These are phyloP conservation scores for Lottia gigantea DNA, from an alignment of 2,888 invertebrate species.

Conservation along the genomic window DNA sequence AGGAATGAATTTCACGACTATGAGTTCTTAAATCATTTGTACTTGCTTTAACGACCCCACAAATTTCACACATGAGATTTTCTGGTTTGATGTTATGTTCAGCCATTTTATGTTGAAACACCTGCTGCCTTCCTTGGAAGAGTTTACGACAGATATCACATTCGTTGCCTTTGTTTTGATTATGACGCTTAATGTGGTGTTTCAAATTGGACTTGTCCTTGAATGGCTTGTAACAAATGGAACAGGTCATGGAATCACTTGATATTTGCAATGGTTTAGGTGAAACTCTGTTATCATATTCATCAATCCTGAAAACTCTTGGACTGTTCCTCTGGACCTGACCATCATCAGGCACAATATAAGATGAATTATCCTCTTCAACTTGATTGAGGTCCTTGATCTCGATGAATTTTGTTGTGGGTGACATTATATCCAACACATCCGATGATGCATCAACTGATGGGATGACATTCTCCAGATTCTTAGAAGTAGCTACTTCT, in stretches of 20 bases:
- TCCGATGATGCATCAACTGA: too few relatives aligned
- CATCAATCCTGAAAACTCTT: too few relatives aligned
- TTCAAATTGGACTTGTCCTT: not conserved
- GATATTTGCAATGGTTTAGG: too few relatives aligned
- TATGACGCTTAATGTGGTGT: not conserved
- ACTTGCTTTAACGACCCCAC: not conserved
- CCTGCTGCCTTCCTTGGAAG: slow-evolving; percentile 1
- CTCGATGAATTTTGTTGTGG: too few relatives aligned
- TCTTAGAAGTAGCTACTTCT: too few relatives aligned
- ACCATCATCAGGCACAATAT: too few relatives aligned
- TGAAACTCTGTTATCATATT: too few relatives aligned
- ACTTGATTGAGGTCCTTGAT: too few relatives aligned
- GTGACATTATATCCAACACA: too few relatives aligned
- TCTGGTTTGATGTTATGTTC: not conserved
- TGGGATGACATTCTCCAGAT: too few relatives aligned
- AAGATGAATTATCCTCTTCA: too few relatives aligned
- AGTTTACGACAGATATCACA: not conserved
- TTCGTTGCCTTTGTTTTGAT: not conserved
- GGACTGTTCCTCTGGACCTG: too few relatives aligned
- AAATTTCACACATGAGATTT: not conserved
- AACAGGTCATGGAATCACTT: not conserved
- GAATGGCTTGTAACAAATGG: not conserved
- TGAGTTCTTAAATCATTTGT: not conserved
- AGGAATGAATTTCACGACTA: not conserved
- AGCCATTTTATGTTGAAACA: not conserved